Percentiles rank a stretch among this genome's conserved stretches.
Evolutionary conservation across 2,888 invertebrate genomes (phyloP).

Genomic region (Melanostoma scalare): DNA sequence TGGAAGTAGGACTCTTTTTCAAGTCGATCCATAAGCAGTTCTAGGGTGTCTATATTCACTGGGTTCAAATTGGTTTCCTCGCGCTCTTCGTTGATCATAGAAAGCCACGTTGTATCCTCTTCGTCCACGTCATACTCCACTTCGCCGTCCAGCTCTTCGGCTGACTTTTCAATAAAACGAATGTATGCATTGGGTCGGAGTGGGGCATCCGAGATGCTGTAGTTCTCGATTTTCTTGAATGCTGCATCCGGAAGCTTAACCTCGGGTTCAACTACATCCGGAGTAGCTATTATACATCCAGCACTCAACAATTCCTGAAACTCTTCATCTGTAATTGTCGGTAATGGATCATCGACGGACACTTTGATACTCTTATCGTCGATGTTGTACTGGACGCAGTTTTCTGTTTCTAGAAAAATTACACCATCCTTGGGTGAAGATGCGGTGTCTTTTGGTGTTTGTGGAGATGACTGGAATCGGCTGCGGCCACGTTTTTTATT

Average conservation of each 20-base stretch:
- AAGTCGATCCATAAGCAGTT: conserved; percentile 97
- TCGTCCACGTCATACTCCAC: conserved; percentile 99
- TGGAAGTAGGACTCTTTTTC: conserved; percentile 99
- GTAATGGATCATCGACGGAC: conserved; percentile 86
- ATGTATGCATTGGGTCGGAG: conserved; percentile 94
- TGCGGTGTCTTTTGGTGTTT: conserved; percentile 79
- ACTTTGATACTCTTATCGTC: conserved; percentile 89
- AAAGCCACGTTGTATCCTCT: conserved; percentile 97
- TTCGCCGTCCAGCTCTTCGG: conserved; percentile 96
- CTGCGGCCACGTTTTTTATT: conserved; percentile 86
- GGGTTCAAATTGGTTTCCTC: conserved; percentile 87
- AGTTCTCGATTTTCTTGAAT: conserved; percentile 88
- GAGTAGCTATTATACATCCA: conserved; percentile 79
- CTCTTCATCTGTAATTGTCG: conserved; percentile 88
- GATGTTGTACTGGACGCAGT: conserved; percentile 93
- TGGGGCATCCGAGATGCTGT: conserved; percentile 91
- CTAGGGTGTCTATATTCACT: conserved; percentile 94
- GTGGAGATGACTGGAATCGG: conserved; percentile 82
- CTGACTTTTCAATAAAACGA: conserved; percentile 95
- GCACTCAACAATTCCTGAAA: conserved; percentile 80
- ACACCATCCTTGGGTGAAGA: conserved; percentile 79
- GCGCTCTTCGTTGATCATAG: conserved; percentile 93
- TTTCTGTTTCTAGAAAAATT: conserved; percentile 92
- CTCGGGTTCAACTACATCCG: conserved; percentile 81
- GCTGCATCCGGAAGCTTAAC: conserved; percentile 87